Conservation (phyloP, 1,140 invertebrate species). For the Heliconius eleuchia region DNA sequence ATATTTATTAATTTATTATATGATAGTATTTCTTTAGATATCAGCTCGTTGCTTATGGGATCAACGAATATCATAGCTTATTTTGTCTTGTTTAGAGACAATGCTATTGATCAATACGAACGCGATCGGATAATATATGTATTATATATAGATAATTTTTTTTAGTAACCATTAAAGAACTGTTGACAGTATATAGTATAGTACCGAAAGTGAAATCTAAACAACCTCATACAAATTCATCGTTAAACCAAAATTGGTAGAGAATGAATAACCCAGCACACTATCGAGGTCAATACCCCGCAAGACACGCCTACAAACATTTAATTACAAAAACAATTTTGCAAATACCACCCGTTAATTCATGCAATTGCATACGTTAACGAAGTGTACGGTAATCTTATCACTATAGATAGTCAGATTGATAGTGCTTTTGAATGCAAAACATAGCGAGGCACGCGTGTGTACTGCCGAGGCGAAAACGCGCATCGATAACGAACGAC, state of each 20-base stretch:
- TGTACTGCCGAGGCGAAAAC: constrained; percentile 34
- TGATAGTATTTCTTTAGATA: no score
- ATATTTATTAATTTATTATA: no score
- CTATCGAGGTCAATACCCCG: constrained; percentile 31
- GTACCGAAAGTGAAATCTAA: constrained; percentile 32
- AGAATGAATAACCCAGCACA: constrained; percentile 28
- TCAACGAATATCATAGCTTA: no score
- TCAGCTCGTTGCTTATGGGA: no score
- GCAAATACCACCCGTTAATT: constrained; percentile 26
- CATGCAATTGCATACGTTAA: constrained; percentile 16
- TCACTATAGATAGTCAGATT: constrained; percentile 6
- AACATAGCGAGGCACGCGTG: constrained; percentile 49
- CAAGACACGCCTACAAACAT: constrained; percentile 22
- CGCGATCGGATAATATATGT: no score
- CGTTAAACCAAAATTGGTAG: constrained; percentile 28
- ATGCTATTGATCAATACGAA: no score
- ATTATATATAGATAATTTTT: no score
- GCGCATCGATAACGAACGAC: constrained; percentile 62
- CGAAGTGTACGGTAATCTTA: constrained; percentile 38
- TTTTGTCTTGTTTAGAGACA: no score
- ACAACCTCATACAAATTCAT: constrained; percentile 33
- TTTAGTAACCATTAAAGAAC: not conserved
- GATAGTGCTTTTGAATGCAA: constrained; percentile 58
- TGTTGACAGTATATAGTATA: not conserved
- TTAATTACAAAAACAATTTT: constrained; percentile 34